Evolutionary conservation across 2,888 invertebrate species (phyloP), one percentile per base, ranked within the genome.

Genomic region (Drosophila barbarae): DNA sequence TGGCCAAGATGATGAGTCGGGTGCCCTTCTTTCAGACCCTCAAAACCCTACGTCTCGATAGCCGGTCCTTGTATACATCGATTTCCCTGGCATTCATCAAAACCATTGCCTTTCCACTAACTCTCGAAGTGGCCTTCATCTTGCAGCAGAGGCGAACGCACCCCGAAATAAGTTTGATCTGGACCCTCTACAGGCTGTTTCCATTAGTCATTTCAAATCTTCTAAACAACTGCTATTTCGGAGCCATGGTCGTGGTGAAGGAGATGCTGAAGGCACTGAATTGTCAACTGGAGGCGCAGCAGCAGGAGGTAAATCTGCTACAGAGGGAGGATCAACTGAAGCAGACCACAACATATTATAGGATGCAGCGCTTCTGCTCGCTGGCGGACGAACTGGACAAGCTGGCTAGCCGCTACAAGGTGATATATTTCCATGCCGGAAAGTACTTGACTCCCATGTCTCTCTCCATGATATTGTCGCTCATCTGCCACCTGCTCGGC

Each of bases 361-460:
- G 87, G 15, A 87, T 86, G 83, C 84, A 87, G 61, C 72, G 63
- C 4, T 88, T 82, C 61, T 89, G 89, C 30, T 70, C 76, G 10
- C 67, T 88, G 21, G 85, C 88, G 3, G 89, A 89, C 54, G 79
- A 85, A 39, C 57, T 89, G 26, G 88, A 89, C 56, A 50, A 47
- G 6, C 65, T 88, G 9, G 75, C 84, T 1, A 38, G 64, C 2
- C 74, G 76, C 21, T 88, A 88, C 53, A 58, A 58, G 2, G 7
- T 71, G 2, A 74, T 86, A 13, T 82, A 81, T 50, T 36, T 54
- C 0, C 58, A 86, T 2, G 65, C 72, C 0, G 69, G 72, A 5
- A 58, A 74, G 12, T 82, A 82, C 55, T 53, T 83, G 55, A 72
- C 74, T 3, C 63, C 83, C 10, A 72, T 78, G 65, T 54, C 84